Percentiles rank a stretch among this genome's conserved stretches.
These are phyloP conservation scores for Stigmatopora argus DNA, from an alignment of 2,113 vertebrate species.

Conservation along the genomic window DNA sequence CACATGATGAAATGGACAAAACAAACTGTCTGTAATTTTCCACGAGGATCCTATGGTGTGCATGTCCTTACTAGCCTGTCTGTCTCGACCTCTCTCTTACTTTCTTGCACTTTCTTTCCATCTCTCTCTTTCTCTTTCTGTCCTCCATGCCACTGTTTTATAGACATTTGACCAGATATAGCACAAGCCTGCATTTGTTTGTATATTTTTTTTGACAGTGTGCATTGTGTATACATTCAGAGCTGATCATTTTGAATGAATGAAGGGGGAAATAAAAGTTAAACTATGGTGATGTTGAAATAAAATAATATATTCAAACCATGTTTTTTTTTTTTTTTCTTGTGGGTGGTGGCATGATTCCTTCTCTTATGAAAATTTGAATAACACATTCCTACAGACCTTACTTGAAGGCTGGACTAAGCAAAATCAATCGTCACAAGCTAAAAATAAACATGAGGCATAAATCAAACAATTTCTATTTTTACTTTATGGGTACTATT, in stretches of 20 bases:
- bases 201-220: slow-evolving; percentile 80
- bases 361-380: neutral
- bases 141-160: slow-evolving; percentile 74
- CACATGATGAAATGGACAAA: slow-evolving; percentile 32
- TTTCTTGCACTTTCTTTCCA: slow-evolving; percentile 16
- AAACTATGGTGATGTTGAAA: slow-evolving; percentile 72
- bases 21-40: slow-evolving; percentile 63
- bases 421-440: neutral
- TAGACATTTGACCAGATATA: slow-evolving; percentile 78
- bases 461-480: neutral
- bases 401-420: neutral
- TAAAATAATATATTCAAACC: slow-evolving; percentile 76
- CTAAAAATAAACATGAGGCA: neutral
- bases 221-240: slow-evolving; percentile 79
- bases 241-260: slow-evolving; percentile 77
- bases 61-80: slow-evolving; percentile 70
- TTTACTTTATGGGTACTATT: slow-evolving; percentile 2
- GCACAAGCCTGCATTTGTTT: slow-evolving; percentile 80
- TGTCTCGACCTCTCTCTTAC: slow-evolving; percentile 12
- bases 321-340: slow-evolving; percentile 2
- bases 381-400: neutral
- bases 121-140: slow-evolving; percentile 26
- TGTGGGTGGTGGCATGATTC: neutral
- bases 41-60: slow-evolving; percentile 69
- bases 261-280: slow-evolving; percentile 71